phyloP scores from a whole-genome alignment of 2,797 vertebrate species.

The Eulemur rubriventer region DNA sequence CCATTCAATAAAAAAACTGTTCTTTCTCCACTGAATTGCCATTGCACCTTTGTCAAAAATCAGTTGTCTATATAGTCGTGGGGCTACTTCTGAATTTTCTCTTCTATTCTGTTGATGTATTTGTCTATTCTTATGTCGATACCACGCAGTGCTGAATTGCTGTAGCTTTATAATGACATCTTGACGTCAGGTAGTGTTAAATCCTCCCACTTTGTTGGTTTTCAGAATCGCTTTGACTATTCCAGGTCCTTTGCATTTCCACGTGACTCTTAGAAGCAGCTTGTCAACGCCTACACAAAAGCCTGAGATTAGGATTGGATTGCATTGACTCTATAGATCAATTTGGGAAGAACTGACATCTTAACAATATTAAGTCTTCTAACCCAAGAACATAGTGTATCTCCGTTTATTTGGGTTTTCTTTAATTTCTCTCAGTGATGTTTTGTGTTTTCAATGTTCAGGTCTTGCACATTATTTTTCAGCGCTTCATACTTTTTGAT shows the following conservation, averaged over 20 bases:
- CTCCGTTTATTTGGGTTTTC: neutral
- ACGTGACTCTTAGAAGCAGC: neutral
- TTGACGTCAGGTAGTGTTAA: neutral
- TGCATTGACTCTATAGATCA: neutral
- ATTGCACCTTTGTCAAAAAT: neutral
- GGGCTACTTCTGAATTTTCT: neutral
- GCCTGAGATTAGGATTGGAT: neutral
- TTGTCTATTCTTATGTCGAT: neutral
- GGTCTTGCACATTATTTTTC: neutral
- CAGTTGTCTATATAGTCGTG: neutral
- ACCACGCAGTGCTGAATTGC: neutral
- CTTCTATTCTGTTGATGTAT: neutral
- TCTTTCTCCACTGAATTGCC: neutral
- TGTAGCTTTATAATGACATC: neutral
- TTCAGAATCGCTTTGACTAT: neutral
- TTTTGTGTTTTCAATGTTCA: neutral
- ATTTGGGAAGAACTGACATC: neutral
- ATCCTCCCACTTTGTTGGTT: neutral
- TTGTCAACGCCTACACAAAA: neutral
- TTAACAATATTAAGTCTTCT: neutral
- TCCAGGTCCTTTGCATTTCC: neutral
- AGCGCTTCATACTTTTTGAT: neutral
- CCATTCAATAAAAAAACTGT: neutral
- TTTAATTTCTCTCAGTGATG: neutral
- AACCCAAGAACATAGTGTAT: neutral